A percentile compares a stretch with the other conserved stretches of the same genome.
Conservation (phyloP, 2,888 invertebrate species). For the Volucella inanis region DNA sequence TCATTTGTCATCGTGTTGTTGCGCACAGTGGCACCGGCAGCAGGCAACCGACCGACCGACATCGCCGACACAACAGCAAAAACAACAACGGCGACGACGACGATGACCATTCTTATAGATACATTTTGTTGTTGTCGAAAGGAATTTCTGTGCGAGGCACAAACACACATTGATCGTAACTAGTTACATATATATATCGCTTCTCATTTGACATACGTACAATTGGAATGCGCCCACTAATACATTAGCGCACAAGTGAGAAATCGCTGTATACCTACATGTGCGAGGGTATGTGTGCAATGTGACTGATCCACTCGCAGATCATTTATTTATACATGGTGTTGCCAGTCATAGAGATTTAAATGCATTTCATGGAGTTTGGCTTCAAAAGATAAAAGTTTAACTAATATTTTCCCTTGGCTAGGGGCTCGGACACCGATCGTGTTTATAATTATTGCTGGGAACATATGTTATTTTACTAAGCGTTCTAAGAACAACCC, state of each 20-base stretch:
- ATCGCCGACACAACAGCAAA: not conserved
- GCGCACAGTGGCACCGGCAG: constrained; percentile 45
- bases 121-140: constrained; percentile 78
- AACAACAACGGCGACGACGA: constrained; percentile 3
- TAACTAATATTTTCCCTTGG: too few relatives aligned
- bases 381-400: too few relatives aligned
- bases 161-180: constrained; percentile 19
- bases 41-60: constrained; percentile 1
- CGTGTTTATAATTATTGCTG: too few relatives aligned
- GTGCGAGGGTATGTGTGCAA: constrained; percentile 60
- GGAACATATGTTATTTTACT: too few relatives aligned
- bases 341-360: constrained; percentile 48
- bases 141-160: constrained; percentile 76
- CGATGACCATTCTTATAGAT: constrained; percentile 49
- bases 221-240: constrained; percentile 68
- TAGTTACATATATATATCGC: constrained; percentile 35
- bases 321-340: constrained; percentile 41
- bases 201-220: constrained; percentile 71
- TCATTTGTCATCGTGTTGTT: constrained; percentile 61
- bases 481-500: too few relatives aligned
- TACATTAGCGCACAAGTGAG: constrained; percentile 25
- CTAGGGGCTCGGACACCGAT: too few relatives aligned
- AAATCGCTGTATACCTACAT: constrained; percentile 53
- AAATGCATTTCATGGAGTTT: not conserved
- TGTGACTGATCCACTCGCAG: constrained; percentile 68